A percentile compares a stretch with the other conserved stretches of the same genome.
phyloP scores from a whole-genome alignment of 2,797 vertebrate genomes.

The Huso huso region DNA sequence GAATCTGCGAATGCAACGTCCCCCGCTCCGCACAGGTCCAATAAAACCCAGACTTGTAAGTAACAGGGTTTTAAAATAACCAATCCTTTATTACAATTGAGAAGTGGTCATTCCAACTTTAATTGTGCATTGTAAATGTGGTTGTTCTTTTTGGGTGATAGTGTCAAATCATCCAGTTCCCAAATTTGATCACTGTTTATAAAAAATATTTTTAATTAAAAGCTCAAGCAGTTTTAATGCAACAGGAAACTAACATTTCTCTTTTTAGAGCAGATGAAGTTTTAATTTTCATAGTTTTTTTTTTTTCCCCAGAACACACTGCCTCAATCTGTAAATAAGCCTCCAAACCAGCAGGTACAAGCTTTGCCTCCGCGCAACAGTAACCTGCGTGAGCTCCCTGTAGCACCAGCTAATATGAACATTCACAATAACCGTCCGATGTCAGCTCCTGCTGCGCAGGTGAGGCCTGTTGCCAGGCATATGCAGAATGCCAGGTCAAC shows the following conservation, averaged over 20 bases:
- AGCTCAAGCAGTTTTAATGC: too few relatives aligned
- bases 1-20: conserved; percentile 67
- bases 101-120: background rate
- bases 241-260: too few relatives aligned
- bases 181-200: too few relatives aligned
- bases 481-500: conserved; percentile 45
- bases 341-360: conserved; percentile 69
- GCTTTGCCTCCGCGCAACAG: conserved; percentile 73
- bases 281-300: background rate
- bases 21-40: conserved; percentile 55
- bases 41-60: conserved; percentile 79
- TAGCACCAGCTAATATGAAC: conserved; percentile 72
- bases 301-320: conserved; percentile 56
- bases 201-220: too few relatives aligned
- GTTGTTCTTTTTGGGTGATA: background rate
- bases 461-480: conserved; percentile 58
- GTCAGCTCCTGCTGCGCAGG: conserved; percentile 59
- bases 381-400: conserved; percentile 86
- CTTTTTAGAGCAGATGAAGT: too few relatives aligned
- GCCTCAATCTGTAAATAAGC: conserved; percentile 56
- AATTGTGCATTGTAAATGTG: conserved; percentile 11
- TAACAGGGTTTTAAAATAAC: conserved; percentile 21
- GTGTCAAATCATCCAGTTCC: too few relatives aligned
- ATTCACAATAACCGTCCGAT: conserved; percentile 49
- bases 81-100: background rate